Base-by-base conservation (phyloP, 2,888 invertebrate species). In the Epinotia nisella region DNA sequence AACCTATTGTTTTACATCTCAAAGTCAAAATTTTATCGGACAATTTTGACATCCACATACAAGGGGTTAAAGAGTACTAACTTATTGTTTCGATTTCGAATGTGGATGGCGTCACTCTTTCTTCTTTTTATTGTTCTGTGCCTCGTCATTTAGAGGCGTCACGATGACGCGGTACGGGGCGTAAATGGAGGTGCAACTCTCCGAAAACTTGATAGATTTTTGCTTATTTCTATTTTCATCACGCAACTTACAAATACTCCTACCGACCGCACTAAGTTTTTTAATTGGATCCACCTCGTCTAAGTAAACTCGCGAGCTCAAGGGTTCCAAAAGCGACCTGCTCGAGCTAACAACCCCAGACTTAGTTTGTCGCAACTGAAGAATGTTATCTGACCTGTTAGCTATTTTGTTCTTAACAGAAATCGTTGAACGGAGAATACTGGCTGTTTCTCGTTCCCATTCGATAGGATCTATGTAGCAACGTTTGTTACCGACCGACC, bases 401-500 rank as follows among this genome's bases (percentile, higher is more conserved):
- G 81, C 77, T 59, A 86, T 78, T 87, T 92, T 92, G 75, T 92
- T 92, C 75, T 92, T 92, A 68, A 93, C 90, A 7, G 93, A 92
- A 80, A 93, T 89, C 3, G 93, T 93, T 3, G 92, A 86, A 51
- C 93, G 88, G 24, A 91, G 86, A 71, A 95, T 94, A 85, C 94
- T 95, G 77, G 94, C 94, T 53, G 94, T 95, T 80, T 94, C 94
- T 68, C 92, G 90, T 83, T 95, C 94, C 94, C 94, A 95, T 75
- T 90, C 89, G 55, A 85, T 78, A 24, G 94, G 94, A 79, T 94
- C 94, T 77, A 94, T 94, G 78, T 94, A 94, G 82, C 94, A 94
- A 76, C 94, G 88, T 81, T 94, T 94, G 81, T 94, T 94, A 79
- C 94, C 94, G 76, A 94, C 94, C 76, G 94, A 94, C 82, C 85